A percentile compares a stretch with the other conserved stretches of the same genome.
Evolutionary conservation across 2,888 invertebrate genomes (phyloP).

Genomic region (Agonopterix heracliana): DNA sequence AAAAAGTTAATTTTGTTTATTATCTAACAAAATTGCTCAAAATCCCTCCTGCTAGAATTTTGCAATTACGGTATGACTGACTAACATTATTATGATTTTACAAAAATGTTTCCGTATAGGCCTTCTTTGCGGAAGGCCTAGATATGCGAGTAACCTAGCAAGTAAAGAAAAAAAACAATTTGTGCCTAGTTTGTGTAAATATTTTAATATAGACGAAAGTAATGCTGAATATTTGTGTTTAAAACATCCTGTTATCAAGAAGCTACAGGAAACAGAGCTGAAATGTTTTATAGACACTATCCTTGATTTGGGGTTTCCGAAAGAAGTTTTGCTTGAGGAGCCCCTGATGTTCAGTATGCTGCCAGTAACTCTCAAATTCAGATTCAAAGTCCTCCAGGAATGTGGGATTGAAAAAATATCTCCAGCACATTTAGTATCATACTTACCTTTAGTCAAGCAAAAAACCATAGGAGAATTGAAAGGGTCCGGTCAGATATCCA

Average conservation of each 20-base stretch:
- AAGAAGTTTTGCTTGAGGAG: slow-evolving; percentile 35
- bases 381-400: slow-evolving; percentile 55
- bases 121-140: slow-evolving; percentile 7
- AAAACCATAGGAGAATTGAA: slow-evolving; percentile 51
- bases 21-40: too few species aligned
- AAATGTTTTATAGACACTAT: slow-evolving; percentile 35
- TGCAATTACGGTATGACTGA: too few species aligned
- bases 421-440: slow-evolving; percentile 33
- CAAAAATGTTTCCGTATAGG: slow-evolving; percentile 10
- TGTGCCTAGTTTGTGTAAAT: slow-evolving; percentile 32
- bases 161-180: background rate
- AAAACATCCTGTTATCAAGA: slow-evolving; percentile 51
- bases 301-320: slow-evolving; percentile 43
- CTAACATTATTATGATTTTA: slow-evolving; percentile 12
- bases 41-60: too few species aligned
- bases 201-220: slow-evolving; percentile 40
- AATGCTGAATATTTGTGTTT: slow-evolving; percentile 45
- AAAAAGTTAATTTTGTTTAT: too few species aligned
- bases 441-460: slow-evolving; percentile 46
- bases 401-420: slow-evolving; percentile 50
- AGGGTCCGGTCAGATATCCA: slow-evolving; percentile 30
- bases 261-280: slow-evolving; percentile 36
- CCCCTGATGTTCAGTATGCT: slow-evolving; percentile 51
- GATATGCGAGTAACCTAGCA: slow-evolving; percentile 1
- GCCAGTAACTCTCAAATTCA: slow-evolving; percentile 53